Evolutionary conservation across 2,113 vertebrate genomes (phyloP).

Genomic region (Stegostoma tigrinum): DNA sequence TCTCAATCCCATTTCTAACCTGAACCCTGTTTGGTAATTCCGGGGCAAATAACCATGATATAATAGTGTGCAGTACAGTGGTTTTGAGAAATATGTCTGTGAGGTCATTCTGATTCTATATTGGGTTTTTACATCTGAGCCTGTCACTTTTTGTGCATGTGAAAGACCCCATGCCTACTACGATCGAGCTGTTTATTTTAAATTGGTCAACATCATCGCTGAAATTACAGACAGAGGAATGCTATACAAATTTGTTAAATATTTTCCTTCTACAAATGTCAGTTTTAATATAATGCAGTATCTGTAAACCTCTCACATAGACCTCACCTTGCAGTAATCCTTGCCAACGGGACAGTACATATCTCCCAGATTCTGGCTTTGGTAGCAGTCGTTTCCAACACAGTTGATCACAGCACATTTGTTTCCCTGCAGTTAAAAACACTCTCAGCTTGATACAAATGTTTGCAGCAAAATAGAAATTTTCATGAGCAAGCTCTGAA

Average conservation of each 20-base stretch:
- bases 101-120: background rate
- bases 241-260: background rate
- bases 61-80: background rate
- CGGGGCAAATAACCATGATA: background rate
- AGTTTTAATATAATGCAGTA: too few relatives aligned
- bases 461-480: background rate
- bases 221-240: background rate
- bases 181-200: background rate
- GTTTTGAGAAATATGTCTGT: background rate
- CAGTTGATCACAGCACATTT: background rate
- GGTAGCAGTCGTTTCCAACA: background rate
- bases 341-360: background rate
- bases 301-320: background rate
- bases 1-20: background rate
- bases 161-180: background rate
- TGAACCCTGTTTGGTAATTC: too few relatives aligned
- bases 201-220: background rate
- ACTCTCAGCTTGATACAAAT: background rate
- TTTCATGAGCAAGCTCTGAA: background rate
- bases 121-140: background rate
- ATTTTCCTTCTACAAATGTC: too few relatives aligned
- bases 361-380: background rate
- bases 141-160: background rate
- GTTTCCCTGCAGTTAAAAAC: background rate
- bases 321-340: background rate